phyloP scores from a whole-genome alignment of 1,140 invertebrate genomes.

The Neodiprion pinetum region DNA sequence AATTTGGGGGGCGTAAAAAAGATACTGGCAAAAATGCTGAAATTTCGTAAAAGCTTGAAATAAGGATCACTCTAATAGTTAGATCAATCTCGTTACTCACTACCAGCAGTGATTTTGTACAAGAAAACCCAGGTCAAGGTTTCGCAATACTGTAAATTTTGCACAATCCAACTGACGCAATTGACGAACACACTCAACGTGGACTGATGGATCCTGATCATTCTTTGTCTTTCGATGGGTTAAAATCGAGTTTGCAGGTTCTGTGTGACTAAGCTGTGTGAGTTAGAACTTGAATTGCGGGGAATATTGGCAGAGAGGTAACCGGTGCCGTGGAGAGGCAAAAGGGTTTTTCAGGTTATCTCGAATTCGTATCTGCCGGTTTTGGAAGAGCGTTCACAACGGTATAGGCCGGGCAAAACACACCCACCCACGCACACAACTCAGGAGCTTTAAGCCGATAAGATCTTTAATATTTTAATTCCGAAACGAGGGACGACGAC shows the following conservation, averaged over 20 bases:
- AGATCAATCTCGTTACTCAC: too few species aligned
- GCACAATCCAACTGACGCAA: too few species aligned
- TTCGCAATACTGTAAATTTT: too few species aligned
- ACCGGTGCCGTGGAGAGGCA: background rate
- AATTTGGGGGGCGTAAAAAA: too few species aligned
- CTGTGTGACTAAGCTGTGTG: background rate
- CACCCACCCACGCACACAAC: conserved; percentile 15
- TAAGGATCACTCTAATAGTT: too few species aligned
- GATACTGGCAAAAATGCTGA: too few species aligned
- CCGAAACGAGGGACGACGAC: conserved; percentile 27
- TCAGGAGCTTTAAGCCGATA: conserved; percentile 11
- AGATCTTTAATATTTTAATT: conserved; percentile 44
- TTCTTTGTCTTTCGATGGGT: background rate
- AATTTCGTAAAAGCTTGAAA: too few species aligned
- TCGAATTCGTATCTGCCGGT: background rate
- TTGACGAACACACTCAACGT: too few species aligned
- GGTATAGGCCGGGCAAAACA: background rate
- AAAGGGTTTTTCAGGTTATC: background rate
- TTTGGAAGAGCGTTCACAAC: conserved; percentile 22
- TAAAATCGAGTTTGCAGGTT: background rate
- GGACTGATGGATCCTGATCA: background rate
- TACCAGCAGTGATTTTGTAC: too few species aligned
- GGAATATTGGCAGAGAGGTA: background rate
- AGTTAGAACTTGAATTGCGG: background rate
- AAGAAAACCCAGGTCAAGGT: too few species aligned